Evolutionary conservation across 2,888 invertebrate genomes (phyloP).

Genomic region (Erebia epiphron): DNA sequence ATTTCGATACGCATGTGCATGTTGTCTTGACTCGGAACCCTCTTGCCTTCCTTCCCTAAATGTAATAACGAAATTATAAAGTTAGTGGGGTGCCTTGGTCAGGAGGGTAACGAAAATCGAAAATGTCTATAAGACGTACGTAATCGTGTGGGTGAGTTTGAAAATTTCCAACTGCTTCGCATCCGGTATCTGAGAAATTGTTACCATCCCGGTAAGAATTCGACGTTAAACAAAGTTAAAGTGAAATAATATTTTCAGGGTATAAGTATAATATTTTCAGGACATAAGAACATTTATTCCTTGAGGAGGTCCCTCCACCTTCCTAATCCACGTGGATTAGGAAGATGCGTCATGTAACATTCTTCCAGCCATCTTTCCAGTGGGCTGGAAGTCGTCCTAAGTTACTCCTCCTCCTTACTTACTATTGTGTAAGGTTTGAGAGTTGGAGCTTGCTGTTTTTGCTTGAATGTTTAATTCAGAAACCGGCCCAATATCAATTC

Average conservation of each 20-base stretch:
- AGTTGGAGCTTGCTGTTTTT: too few relatives aligned
- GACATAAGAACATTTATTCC: background rate
- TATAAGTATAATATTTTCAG: background rate
- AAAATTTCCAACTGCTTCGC: background rate
- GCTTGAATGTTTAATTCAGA: too few relatives aligned
- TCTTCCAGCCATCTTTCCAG: too few relatives aligned
- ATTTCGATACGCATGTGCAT: slow-evolving; percentile 27
- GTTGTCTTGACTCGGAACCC: slow-evolving; percentile 42
- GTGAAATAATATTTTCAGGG: background rate
- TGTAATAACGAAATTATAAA: slow-evolving; percentile 71
- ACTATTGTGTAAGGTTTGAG: too few relatives aligned
- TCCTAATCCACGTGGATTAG: too few relatives aligned
- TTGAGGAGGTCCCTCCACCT: too few relatives aligned
- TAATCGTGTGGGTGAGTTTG: background rate
- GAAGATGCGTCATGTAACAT: too few relatives aligned
- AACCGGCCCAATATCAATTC: too few relatives aligned
- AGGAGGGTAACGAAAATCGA: slow-evolving; percentile 34
- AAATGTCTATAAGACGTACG: slow-evolving; percentile 14
- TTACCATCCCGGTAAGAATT: too few relatives aligned
- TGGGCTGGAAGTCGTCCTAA: too few relatives aligned
- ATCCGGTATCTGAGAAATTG: background rate
- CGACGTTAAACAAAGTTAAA: background rate
- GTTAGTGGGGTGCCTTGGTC: slow-evolving; percentile 75
- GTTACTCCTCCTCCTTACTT: too few relatives aligned
- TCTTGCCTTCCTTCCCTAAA: slow-evolving; percentile 60